Evolutionary conservation across 2,113 vertebrate genomes (phyloP), one percentile per base, ranked within the genome.

Genomic region (Origma solitaria): DNA sequence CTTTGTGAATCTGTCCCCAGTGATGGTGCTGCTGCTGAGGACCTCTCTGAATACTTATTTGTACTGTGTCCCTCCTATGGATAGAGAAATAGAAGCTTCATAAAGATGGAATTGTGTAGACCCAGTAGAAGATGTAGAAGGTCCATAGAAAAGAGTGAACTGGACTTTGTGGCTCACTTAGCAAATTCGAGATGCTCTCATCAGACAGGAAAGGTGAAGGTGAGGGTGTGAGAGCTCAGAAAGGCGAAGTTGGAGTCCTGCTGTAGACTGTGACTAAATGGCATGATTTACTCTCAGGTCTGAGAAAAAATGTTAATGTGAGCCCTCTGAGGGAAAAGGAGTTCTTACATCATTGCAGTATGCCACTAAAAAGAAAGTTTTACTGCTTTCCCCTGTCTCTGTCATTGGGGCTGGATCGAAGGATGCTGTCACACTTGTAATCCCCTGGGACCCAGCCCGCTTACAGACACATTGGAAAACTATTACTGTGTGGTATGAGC

Each of bases 291-390:
- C 58, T 78, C 37, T 50, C 15, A 77, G 40, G 38, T 80, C 82
- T 73, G 54, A 75, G 75, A 66, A 38, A 81, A 95, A 93, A 96
- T 21, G 44, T 22, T 88, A 88, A 88, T 81, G 54, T 81, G 47
- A 92, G 33, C 24, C 44, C 79, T 94, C 54, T 44, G 44, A 94
- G 66, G 62, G 44, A 78, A 95, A 72, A 77, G n/a, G 20, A 88
- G 24, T 93, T 80, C 85, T 96, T 82, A 88, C 75, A 70, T 91
- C 82, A 92, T 82, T 91, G 50, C 51, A 47, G 35, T 37, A 80
- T 92, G 84, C 75, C 54, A 86, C 58, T 86, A 75, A 88, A 92
- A 81, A 50, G 68, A 83, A 90, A 90, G 68, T 86, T 93, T 90
- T 92, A 86, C 78, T 85, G 54, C 91, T 87, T 89, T 85, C 10